Percentiles rank a stretch among this genome's conserved stretches.
These are phyloP conservation scores for Rotaria magnacalcarata DNA, from an alignment of 2,888 invertebrate genomes.

Conservation along the genomic window DNA sequence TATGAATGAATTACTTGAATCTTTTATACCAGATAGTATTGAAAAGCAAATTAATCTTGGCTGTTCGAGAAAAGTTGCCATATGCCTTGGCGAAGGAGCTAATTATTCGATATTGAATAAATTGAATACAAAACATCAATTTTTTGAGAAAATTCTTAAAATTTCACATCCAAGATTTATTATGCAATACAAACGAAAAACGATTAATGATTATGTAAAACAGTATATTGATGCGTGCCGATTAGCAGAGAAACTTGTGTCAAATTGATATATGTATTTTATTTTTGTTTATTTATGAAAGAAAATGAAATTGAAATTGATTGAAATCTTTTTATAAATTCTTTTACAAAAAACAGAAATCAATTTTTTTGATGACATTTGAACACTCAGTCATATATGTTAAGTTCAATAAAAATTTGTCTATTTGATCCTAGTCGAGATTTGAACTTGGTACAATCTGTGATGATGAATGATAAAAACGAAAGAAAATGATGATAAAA, in stretches of 20 bases:
- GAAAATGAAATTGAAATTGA: background rate
- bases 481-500: background rate
- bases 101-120: slow-evolving; percentile 20
- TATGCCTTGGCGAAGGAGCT: background rate
- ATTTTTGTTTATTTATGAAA: background rate
- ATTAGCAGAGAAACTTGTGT: background rate
- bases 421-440: background rate
- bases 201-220: background rate
- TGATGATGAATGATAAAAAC: background rate
- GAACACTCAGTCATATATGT: background rate
- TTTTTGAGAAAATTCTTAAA: background rate
- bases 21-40: slow-evolving; percentile 5
- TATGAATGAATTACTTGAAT: slow-evolving; percentile 5
- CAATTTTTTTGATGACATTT: background rate
- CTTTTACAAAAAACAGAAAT: background rate
- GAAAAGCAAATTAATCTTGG: slow-evolving; percentile 4
- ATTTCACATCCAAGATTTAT: slow-evolving; percentile 15
- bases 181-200: slow-evolving; percentile 25
- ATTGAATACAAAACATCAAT: background rate
- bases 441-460: background rate
- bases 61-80: background rate
- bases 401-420: background rate
- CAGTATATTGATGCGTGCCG: slow-evolving; percentile 16
- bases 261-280: background rate
- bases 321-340: background rate